Conservation (phyloP, 1,140 invertebrate species). For the Drosophila yakuba region DNA sequence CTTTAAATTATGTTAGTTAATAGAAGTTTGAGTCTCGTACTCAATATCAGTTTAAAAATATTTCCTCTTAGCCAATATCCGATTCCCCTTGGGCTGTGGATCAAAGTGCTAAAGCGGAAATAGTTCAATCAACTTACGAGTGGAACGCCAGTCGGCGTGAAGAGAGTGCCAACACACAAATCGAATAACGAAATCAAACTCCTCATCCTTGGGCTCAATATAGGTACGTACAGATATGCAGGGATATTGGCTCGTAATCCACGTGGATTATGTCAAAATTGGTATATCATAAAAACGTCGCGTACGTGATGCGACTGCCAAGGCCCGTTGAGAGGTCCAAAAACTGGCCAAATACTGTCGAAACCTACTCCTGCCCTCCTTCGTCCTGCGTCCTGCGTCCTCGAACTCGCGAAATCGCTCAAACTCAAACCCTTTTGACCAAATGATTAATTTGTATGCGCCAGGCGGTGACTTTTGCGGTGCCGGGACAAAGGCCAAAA, state of each 20-base stretch:
- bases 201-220: slow-evolving; percentile 19
- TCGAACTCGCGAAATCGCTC: slow-evolving; percentile 14
- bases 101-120: slow-evolving; percentile 48
- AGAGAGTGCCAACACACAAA: slow-evolving; percentile 41
- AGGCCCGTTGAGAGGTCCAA: slow-evolving; percentile 47
- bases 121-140: slow-evolving; percentile 43
- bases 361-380: slow-evolving; percentile 13
- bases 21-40: too few species aligned
- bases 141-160: slow-evolving; percentile 26
- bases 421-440: slow-evolving; percentile 66
- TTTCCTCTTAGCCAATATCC: not conserved
- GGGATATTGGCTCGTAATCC: slow-evolving; percentile 69
- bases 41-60: not conserved
- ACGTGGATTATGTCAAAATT: slow-evolving; percentile 82
- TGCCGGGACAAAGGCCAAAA: slow-evolving; percentile 78
- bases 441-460: slow-evolving; percentile 81
- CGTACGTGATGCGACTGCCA: slow-evolving; percentile 65
- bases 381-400: slow-evolving; percentile 7
- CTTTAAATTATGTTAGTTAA: not conserved
- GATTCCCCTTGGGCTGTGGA: slow-evolving; percentile 14
- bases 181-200: slow-evolving; percentile 53
- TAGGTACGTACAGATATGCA: slow-evolving; percentile 21
- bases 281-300: slow-evolving; percentile 83
- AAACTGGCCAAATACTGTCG: slow-evolving; percentile 49
- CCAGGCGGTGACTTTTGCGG: slow-evolving; percentile 76